Percentiles rank a stretch among this genome's conserved stretches.
Evolutionary conservation across 2,888 invertebrate genomes (phyloP).

Genomic region (Drosophila neoperkinsi): DNA sequence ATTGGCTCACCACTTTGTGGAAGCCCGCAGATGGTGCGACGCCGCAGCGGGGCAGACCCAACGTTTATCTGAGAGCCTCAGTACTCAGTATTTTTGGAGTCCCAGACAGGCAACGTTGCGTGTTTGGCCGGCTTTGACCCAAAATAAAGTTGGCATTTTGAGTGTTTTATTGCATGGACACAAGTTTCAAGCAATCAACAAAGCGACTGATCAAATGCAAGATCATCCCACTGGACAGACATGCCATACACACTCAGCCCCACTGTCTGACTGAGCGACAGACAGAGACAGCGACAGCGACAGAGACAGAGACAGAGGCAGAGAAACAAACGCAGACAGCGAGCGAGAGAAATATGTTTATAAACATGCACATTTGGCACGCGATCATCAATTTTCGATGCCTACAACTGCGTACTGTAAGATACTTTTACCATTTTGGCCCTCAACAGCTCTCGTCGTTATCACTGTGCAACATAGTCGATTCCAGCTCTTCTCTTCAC

Average conservation of each 20-base stretch:
- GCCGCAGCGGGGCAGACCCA: constrained; percentile 32
- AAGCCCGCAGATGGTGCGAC: constrained; percentile 10
- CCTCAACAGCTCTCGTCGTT: constrained; percentile 61
- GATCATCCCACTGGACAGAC: constrained; percentile 74
- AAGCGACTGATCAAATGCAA: constrained; percentile 81
- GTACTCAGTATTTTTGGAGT: constrained; percentile 31
- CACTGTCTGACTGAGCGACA: not conserved
- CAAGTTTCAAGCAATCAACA: constrained; percentile 81
- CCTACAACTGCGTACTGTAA: constrained; percentile 70
- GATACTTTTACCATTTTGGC: constrained; percentile 71
- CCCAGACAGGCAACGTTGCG: constrained; percentile 75
- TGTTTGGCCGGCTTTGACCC: constrained; percentile 78
- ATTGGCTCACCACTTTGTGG: constrained; percentile 61
- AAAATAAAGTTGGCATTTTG: constrained; percentile 82
- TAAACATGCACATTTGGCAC: constrained; percentile 81
- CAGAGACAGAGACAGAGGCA: not conserved
- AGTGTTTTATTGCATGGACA: constrained; percentile 82
- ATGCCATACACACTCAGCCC: constrained; percentile 42
- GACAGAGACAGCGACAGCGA: not conserved
- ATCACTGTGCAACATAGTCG: constrained; percentile 54
- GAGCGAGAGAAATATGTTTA: constrained; percentile 72
- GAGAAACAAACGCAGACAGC: constrained; percentile 11
- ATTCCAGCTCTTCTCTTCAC: constrained; percentile 34
- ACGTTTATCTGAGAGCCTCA: constrained; percentile 58
- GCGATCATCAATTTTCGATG: constrained; percentile 77